A percentile compares a stretch with the other conserved stretches of the same genome.
These are phyloP conservation scores for Perizoma flavofasciatum DNA, from an alignment of 2,888 invertebrate genomes.

Conservation along the genomic window DNA sequence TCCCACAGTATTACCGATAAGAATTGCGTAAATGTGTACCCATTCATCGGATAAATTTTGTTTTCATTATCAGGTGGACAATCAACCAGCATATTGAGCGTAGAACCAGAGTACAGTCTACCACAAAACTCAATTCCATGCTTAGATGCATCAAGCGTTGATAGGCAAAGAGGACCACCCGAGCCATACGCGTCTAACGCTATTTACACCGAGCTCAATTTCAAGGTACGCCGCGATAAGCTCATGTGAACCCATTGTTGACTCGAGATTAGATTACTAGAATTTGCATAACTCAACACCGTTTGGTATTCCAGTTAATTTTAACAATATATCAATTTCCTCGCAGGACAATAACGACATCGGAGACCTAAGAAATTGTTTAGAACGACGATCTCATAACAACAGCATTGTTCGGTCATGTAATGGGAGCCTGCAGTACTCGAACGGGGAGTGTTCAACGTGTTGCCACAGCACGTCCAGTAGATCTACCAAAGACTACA, in stretches of 20 bases:
- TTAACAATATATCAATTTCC: constrained; percentile 59
- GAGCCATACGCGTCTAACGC: constrained; percentile 80
- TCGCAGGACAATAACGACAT: constrained; percentile 75
- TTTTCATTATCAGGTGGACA: constrained; percentile 64
- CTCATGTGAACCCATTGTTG: constrained; percentile 58
- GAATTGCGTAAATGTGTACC: constrained; percentile 5
- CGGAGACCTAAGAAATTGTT: constrained; percentile 74
- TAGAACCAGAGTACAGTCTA: constrained; percentile 77
- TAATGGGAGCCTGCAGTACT: constrained; percentile 79
- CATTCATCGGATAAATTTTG: background rate
- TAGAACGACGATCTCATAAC: constrained; percentile 78
- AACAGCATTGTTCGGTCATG: constrained; percentile 80
- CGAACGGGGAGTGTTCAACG: constrained; percentile 78
- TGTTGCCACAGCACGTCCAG: constrained; percentile 80
- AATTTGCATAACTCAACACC: constrained; percentile 58
- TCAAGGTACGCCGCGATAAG: constrained; percentile 77
- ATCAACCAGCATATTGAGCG: constrained; percentile 73
- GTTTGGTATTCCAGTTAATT: constrained; percentile 27
- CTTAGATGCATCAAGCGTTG: constrained; percentile 73
- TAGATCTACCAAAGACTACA: constrained; percentile 78
- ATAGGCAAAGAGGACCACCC: constrained; percentile 73
- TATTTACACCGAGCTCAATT: constrained; percentile 82
- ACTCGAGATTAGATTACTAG: constrained; percentile 65
- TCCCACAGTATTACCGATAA: constrained; percentile 47
- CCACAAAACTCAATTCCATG: constrained; percentile 79